Evolutionary conservation across 1,140 invertebrate genomes (phyloP), one percentile per base, ranked within the genome.

Genomic region (Brachionus calyciflorus): DNA sequence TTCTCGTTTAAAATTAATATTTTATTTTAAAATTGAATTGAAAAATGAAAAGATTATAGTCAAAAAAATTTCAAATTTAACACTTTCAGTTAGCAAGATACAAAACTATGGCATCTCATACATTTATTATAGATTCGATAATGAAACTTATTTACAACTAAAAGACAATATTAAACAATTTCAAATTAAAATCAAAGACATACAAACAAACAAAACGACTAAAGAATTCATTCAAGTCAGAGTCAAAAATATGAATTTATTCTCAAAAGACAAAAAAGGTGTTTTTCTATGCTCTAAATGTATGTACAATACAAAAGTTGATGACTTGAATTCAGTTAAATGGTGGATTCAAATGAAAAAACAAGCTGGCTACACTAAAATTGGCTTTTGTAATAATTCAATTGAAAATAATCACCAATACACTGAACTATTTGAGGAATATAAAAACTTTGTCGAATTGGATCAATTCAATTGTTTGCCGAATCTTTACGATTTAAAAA

Each of bases 321-420:
- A 60, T n/a, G 55, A 60, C 19, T 60, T 40, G n/a, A n/a, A 60
- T 17, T 60, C 55, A 14, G 55, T 60, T 0, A 60, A 60, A 60
- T 60, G 55, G 55, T 60, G 55, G 55, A 60, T 60, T 1, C 28
- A 60, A 33, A 60, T 60, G 55, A 60, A 60, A 60, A 37, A 60
- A 37, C 30, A 37, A 60, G 9, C 19, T 37, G 55, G 55, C n/a
- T 60, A 30, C 19, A 40, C 55, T 17, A 60, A 60, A 60, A 60
- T 60, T 33, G 28, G 55, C 30, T 60, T 60, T 60, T 60, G 55
- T 21, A 60, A 60, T 33, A 60, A 60, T 60, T 60, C 55, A 37
- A 60, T 60, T 33, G 24, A 60, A 60, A 17, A 60, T 60, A 28
- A 30, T 37, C 14, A 60, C 10, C 19, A 60, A 19, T 60, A 60